Conservation (phyloP, 2,888 invertebrate genomes). For the Rhagium mordax region DNA sequence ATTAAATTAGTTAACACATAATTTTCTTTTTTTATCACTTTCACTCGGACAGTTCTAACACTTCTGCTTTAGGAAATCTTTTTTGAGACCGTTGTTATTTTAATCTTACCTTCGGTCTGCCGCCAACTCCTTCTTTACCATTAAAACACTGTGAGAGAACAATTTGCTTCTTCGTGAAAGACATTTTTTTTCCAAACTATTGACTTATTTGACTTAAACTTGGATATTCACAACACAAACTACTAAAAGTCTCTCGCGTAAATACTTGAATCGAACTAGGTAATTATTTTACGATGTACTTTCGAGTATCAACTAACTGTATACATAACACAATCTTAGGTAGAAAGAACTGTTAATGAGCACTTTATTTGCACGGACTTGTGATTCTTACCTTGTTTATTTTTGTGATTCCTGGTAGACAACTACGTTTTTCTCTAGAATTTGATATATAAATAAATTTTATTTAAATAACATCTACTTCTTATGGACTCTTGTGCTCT, state of each 20-base stretch:
- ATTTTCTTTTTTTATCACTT: conserved; percentile 29
- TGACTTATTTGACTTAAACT: conserved; percentile 60
- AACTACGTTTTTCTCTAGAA: conserved; percentile 35
- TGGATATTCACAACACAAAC: conserved; percentile 69
- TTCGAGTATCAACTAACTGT: conserved; percentile 58
- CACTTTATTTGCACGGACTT: conserved; percentile 66
- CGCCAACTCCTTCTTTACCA: conserved; percentile 67
- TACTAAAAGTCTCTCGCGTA: conserved; percentile 68
- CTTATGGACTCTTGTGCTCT: conserved; percentile 30
- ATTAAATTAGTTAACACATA: conserved; percentile 28
- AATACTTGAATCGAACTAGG: conserved; percentile 60
- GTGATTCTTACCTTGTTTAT: conserved; percentile 64
- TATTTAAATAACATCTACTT: conserved; percentile 32
- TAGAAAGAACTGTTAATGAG: conserved; percentile 65
- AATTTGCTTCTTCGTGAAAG: conserved; percentile 66
- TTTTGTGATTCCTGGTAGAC: conserved; percentile 42
- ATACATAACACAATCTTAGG: conserved; percentile 67
- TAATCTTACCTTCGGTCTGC: conserved; percentile 69
- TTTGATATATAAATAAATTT: conserved; percentile 27
- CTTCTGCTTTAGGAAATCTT: conserved; percentile 55
- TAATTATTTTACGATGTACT: conserved; percentile 57
- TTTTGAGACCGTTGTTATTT: conserved; percentile 66
- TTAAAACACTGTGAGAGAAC: conserved; percentile 67
- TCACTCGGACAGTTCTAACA: conserved; percentile 50
- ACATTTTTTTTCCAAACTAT: conserved; percentile 58